Evolutionary conservation across 64 coral and sea anemone genomes (phyloP).

Genomic region (Dendrophyllia cribrosa): DNA sequence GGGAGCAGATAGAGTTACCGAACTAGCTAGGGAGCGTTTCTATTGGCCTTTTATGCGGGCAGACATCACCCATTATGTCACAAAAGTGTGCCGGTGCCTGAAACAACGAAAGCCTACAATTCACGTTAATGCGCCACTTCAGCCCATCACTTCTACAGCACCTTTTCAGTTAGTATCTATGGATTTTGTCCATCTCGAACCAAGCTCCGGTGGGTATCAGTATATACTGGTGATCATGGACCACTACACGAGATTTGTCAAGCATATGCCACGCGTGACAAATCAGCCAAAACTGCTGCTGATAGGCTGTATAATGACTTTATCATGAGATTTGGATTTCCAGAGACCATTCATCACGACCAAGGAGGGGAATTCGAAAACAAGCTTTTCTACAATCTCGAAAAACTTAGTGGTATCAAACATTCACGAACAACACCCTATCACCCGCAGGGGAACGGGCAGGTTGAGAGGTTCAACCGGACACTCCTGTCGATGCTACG

Average conservation of each 20-base stretch:
- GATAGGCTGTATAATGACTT: conserved; percentile 30
- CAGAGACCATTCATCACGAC: conserved; percentile 2
- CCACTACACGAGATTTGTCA: conserved; percentile 9
- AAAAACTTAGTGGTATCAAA: conserved; percentile 10
- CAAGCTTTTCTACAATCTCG: conserved; percentile 25
- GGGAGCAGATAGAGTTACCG: conserved; percentile 21
- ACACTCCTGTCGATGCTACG: conserved; percentile 1
- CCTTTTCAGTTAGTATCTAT: conserved; percentile 25
- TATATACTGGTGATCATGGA: conserved; percentile 18
- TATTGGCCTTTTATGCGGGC: conserved; percentile 51
- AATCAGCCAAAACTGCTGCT: conserved; percentile 7
- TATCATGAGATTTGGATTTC: conserved; percentile 33
- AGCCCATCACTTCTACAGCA: neutral
- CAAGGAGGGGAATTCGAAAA: conserved; percentile 18
- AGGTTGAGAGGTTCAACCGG: conserved; percentile 10
- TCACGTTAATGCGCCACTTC: conserved; percentile 7
- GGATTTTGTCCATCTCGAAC: conserved; percentile 16
- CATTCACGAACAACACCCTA: conserved; percentile 27
- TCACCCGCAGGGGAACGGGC: neutral
- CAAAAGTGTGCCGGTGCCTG: conserved; percentile 15
- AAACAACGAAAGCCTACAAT: conserved; percentile 20
- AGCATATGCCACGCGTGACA: conserved; percentile 24
- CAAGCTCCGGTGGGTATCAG: conserved; percentile 10
- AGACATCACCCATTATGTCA: no score
- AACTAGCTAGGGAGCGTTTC: conserved; percentile 27